Evolutionary conservation across 2,797 vertebrate genomes (phyloP).

Genomic region (Spondyliosoma cantharus): DNA sequence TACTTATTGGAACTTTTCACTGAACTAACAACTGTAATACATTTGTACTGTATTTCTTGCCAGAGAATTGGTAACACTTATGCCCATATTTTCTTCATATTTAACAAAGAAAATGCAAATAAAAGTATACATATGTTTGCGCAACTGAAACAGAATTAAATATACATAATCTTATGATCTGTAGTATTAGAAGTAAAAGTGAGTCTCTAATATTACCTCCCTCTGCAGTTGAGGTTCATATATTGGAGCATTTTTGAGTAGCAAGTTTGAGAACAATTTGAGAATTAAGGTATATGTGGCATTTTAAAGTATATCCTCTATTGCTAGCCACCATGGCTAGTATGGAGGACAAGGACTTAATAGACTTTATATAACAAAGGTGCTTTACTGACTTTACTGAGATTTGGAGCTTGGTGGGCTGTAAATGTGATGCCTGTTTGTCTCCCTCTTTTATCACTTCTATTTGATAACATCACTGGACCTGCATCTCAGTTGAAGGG

Average conservation of each 20-base stretch:
- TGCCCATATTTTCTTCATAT: too few relatives aligned
- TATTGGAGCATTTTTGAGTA: neutral
- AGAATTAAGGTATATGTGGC: neutral
- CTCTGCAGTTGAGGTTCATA: neutral
- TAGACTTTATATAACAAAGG: neutral
- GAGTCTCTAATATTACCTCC: neutral
- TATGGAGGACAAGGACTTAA: neutral
- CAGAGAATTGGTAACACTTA: too few relatives aligned
- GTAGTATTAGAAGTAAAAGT: neutral
- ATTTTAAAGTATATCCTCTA: neutral
- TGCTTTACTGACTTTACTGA: conserved; percentile 9
- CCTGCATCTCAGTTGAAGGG: conserved; percentile 24
- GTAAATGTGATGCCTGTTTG: conserved; percentile 26
- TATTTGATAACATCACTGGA: conserved; percentile 26
- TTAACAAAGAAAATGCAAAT: too few relatives aligned
- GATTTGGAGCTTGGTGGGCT: conserved; percentile 16
- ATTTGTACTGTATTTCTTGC: too few relatives aligned
- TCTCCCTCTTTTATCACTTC: conserved; percentile 25
- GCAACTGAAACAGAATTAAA: neutral
- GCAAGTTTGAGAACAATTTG: neutral
- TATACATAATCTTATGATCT: neutral
- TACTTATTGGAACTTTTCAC: too few relatives aligned
- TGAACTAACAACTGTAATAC: too few relatives aligned
- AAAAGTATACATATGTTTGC: too few relatives aligned
- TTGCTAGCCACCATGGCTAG: neutral